Conservation (phyloP, 2,113 vertebrate genomes). For the Hydropotes inermis region DNA sequence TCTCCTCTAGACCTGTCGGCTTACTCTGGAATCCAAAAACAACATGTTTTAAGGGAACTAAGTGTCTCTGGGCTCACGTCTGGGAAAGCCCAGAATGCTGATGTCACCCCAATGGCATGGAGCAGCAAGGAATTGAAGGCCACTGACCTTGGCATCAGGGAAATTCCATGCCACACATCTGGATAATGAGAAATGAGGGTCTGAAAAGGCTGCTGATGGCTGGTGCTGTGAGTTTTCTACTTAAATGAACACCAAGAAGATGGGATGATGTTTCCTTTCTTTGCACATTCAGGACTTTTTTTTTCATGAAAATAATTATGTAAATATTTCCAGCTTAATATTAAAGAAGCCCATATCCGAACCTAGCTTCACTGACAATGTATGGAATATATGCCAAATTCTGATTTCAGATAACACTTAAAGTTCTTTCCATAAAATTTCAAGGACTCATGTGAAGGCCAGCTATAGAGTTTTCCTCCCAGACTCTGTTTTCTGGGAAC, state of each 20-base stretch:
- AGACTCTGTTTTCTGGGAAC: not conserved
- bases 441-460: not conserved
- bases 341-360: not conserved
- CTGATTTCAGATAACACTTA: not conserved
- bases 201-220: not conserved
- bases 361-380: not conserved
- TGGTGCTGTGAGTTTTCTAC: not conserved
- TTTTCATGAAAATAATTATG: not conserved
- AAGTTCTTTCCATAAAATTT: not conserved
- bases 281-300: not conserved
- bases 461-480: not conserved
- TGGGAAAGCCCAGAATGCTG: slow-evolving; percentile 2
- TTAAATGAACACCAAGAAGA: not conserved
- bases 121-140: not conserved
- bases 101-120: not conserved
- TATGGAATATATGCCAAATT: not conserved
- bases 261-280: not conserved
- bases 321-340: not conserved
- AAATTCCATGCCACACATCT: not conserved
- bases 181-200: not conserved
- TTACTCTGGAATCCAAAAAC: not conserved
- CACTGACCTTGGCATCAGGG: not conserved
- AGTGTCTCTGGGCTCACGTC: not conserved
- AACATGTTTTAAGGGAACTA: not conserved
- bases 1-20: not conserved